Evolutionary conservation across 2,888 invertebrate genomes (phyloP).

Genomic region (Trilocha varians): DNA sequence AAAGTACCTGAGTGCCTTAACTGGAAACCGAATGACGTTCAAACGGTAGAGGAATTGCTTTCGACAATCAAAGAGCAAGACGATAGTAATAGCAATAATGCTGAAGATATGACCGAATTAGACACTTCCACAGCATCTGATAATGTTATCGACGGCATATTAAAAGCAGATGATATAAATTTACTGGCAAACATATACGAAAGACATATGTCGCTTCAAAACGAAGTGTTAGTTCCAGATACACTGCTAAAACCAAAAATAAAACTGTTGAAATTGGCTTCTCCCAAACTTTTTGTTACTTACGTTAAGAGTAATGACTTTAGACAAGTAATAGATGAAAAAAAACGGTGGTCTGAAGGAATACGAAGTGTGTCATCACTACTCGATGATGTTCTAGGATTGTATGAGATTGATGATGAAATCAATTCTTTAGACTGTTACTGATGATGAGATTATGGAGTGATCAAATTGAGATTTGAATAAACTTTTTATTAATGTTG

Average conservation of each 20-base stretch:
- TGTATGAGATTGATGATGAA: slow-evolving; percentile 67
- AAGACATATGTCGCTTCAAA: slow-evolving; percentile 51
- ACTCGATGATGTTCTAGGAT: slow-evolving; percentile 81
- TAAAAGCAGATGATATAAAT: slow-evolving; percentile 75
- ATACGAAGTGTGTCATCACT: slow-evolving; percentile 80
- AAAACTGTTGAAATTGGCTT: slow-evolving; percentile 39
- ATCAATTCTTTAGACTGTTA: slow-evolving; percentile 82
- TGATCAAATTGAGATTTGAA: slow-evolving; percentile 2
- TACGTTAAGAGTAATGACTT: slow-evolving; percentile 74
- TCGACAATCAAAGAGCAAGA: slow-evolving; percentile 30
- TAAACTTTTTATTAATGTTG: background rate
- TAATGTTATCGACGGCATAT: slow-evolving; percentile 77
- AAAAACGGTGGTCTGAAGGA: slow-evolving; percentile 77
- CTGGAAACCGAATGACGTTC: slow-evolving; percentile 30
- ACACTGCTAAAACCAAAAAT: slow-evolving; percentile 28
- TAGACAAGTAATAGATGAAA: slow-evolving; percentile 72
- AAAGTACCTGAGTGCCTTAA: slow-evolving; percentile 53
- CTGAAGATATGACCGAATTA: slow-evolving; percentile 22
- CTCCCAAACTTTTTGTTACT: slow-evolving; percentile 74
- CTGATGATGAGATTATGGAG: slow-evolving; percentile 32
- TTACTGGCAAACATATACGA: slow-evolving; percentile 76
- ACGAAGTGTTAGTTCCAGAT: slow-evolving; percentile 24
- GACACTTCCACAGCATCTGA: slow-evolving; percentile 33
- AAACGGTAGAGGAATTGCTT: slow-evolving; percentile 33
- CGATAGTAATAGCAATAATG: slow-evolving; percentile 15